Percentiles rank a stretch among this genome's conserved stretches.
These are phyloP conservation scores for Haliaeetus leucogaster DNA, from an alignment of 2,113 vertebrate species.

Conservation along the genomic window DNA sequence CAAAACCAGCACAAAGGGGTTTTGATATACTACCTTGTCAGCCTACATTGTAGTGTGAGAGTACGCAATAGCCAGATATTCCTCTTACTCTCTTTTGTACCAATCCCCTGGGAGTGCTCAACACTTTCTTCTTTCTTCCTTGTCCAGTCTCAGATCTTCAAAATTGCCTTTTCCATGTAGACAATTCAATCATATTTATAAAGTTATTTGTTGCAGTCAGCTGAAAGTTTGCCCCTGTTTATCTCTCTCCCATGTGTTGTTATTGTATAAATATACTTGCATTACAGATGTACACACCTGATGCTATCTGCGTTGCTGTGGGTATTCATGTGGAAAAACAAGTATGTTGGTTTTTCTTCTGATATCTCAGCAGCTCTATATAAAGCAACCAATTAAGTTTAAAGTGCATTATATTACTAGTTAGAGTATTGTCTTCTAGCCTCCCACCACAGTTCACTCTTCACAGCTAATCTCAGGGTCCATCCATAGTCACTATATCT, in stretches of 20 bases:
- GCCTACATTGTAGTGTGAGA: neutral
- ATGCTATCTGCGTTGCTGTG: neutral
- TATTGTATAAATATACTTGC: neutral
- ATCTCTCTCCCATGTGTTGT: neutral
- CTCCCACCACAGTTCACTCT: neutral
- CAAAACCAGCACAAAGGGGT: neutral
- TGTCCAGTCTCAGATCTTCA: neutral
- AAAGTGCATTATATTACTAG: neutral
- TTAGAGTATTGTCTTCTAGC: neutral
- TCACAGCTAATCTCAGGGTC: neutral
- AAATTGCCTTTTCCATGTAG: neutral
- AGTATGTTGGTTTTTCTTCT: neutral
- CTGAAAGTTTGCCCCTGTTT: neutral
- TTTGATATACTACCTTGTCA: neutral
- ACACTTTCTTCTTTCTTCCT: neutral
- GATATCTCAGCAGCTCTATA: neutral
- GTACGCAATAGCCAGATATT: neutral
- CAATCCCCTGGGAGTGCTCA: neutral
- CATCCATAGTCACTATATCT: neutral
- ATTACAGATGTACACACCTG: neutral
- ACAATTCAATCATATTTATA: neutral
- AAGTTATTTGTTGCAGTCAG: neutral
- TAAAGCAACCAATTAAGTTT: neutral
- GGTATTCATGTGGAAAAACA: neutral
- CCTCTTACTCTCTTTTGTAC: neutral